Percentiles rank a stretch among this genome's conserved stretches.
Evolutionary conservation across 2,888 invertebrate genomes (phyloP).

Genomic region (Leptinotarsa haldemani): DNA sequence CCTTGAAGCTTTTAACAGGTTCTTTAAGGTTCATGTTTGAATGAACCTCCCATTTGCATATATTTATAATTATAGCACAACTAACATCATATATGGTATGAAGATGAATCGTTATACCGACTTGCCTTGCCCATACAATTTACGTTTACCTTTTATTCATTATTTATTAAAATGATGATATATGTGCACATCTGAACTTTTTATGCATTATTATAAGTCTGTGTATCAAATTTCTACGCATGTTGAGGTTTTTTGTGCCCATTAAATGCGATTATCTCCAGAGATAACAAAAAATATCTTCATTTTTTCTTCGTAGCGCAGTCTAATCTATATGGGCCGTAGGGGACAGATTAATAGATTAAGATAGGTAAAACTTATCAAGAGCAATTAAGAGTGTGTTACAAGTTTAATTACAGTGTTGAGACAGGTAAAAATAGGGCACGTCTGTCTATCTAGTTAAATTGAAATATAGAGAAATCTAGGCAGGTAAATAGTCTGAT

Average conservation of each 20-base stretch:
- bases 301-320: slow-evolving; percentile 31
- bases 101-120: slow-evolving; percentile 46
- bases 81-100: slow-evolving; percentile 44
- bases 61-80: slow-evolving; percentile 49
- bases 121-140: slow-evolving; percentile 39
- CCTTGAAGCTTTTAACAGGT: slow-evolving; percentile 36
- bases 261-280: slow-evolving; percentile 37
- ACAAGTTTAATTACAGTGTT: slow-evolving; percentile 36
- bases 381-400: slow-evolving; percentile 37
- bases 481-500: background rate
- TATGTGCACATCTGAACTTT: slow-evolving; percentile 30
- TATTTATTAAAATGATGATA: slow-evolving; percentile 41
- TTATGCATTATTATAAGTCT: slow-evolving; percentile 31
- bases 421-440: slow-evolving; percentile 7
- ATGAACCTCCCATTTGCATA: slow-evolving; percentile 49
- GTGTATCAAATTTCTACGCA: slow-evolving; percentile 42
- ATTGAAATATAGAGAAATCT: background rate
- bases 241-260: slow-evolving; percentile 38
- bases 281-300: slow-evolving; percentile 39
- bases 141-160: slow-evolving; percentile 40
- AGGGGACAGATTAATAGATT: slow-evolving; percentile 39
- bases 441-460: slow-evolving; percentile 13
- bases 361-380: slow-evolving; percentile 39
- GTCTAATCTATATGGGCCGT: slow-evolving; percentile 31
- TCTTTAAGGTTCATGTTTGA: slow-evolving; percentile 30